phyloP scores from a whole-genome alignment of 2,113 vertebrate genomes.

The Pteruthius melanotis region DNA sequence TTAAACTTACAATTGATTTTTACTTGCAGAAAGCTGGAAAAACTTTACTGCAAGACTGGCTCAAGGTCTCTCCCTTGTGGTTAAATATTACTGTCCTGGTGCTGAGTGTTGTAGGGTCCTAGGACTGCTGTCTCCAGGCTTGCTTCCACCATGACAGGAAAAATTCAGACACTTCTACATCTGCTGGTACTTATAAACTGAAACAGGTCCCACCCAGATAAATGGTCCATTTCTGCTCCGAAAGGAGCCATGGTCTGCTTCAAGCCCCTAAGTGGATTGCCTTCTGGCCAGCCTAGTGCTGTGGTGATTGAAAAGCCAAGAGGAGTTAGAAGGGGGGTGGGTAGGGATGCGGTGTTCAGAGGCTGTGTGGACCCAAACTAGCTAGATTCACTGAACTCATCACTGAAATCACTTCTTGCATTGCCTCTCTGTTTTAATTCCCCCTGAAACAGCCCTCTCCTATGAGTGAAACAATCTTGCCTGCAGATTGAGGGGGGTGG shows the following conservation, averaged over 20 bases:
- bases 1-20: not conserved
- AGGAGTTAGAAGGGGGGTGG: conserved; percentile 8
- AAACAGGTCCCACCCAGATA: conserved; percentile 12
- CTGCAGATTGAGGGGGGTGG: conserved; percentile 72
- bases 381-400: conserved; percentile 69
- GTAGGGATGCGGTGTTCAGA: conserved; percentile 32
- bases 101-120: not conserved
- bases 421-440: conserved; percentile 75
- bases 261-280: conserved; percentile 63
- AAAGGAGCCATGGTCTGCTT: not conserved
- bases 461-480: conserved; percentile 66
- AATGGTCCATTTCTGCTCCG: not conserved
- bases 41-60: not conserved
- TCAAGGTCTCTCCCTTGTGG: conserved; percentile 51
- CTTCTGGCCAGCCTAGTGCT: conserved; percentile 6
- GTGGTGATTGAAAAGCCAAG: not conserved
- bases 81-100: not conserved
- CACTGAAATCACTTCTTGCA: conserved; percentile 65
- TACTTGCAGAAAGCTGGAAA: not conserved
- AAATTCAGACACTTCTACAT: not conserved
- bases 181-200: not conserved
- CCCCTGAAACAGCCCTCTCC: conserved; percentile 67
- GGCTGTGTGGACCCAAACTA: conserved; percentile 58
- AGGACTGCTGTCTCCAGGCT: not conserved
- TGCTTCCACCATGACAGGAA: not conserved